A percentile compares a stretch with the other conserved stretches of the same genome.
phyloP scores from a whole-genome alignment of 2,888 invertebrate species.

The Pyrochroa serraticornis region DNA sequence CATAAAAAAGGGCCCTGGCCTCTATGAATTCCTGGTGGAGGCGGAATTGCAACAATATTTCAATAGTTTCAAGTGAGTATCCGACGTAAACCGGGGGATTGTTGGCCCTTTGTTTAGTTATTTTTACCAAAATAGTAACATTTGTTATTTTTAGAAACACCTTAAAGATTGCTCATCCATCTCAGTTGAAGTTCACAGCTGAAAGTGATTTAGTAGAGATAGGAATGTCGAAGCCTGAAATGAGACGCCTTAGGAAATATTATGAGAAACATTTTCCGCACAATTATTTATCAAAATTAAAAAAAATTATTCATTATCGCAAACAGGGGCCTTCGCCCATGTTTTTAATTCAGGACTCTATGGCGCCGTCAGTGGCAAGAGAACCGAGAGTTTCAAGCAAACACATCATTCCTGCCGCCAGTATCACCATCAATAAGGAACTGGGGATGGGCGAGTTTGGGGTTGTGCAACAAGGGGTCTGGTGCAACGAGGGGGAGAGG shows the following conservation, averaged over 20 bases:
- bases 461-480: constrained; percentile 96
- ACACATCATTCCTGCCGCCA: constrained; percentile 83
- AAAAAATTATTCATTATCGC: constrained; percentile 75
- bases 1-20: constrained; percentile 65
- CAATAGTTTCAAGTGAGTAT: constrained; percentile 71
- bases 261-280: constrained; percentile 94
- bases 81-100: not conserved
- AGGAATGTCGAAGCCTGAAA: constrained; percentile 94
- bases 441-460: constrained; percentile 98
- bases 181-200: constrained; percentile 92
- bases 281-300: constrained; percentile 90
- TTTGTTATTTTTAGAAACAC: constrained; percentile 70
- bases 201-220: constrained; percentile 90
- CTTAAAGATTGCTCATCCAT: constrained; percentile 85
- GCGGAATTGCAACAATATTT: constrained; percentile 95
- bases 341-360: constrained; percentile 41
- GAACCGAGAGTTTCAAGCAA: constrained; percentile 76
- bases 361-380: constrained; percentile 51
- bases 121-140: not conserved
- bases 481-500: constrained; percentile 93
- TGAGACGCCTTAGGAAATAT: constrained; percentile 90
- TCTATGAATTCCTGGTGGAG: constrained; percentile 91
- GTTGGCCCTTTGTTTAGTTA: not conserved
- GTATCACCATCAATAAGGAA: constrained; percentile 92
- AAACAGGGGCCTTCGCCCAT: constrained; percentile 57